phyloP scores from a whole-genome alignment of 2,113 vertebrate genomes.

The Oostethus manadensis region DNA sequence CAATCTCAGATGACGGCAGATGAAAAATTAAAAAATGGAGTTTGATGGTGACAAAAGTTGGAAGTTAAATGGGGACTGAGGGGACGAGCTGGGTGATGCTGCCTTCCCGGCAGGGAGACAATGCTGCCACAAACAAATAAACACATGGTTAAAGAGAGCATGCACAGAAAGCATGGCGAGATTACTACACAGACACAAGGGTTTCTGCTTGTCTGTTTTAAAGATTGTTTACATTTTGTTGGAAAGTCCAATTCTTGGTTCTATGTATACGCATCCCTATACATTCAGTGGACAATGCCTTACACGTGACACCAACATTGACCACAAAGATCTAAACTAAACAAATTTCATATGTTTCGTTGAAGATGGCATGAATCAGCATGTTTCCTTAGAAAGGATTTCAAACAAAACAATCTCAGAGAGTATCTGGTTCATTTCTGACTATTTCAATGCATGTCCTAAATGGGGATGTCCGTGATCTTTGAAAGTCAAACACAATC shows the following conservation, averaged over 20 bases:
- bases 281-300: no score
- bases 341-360: no score
- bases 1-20: slow-evolving; percentile 50
- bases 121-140: slow-evolving; percentile 32
- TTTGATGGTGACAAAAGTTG: slow-evolving; percentile 45
- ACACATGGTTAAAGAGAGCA: neutral
- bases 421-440: no score
- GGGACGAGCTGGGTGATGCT: slow-evolving; percentile 34
- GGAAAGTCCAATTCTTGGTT: slow-evolving; percentile 2
- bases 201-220: neutral
- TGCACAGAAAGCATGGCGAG: neutral
- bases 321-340: no score
- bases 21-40: slow-evolving; percentile 55
- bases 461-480: no score
- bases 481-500: no score
- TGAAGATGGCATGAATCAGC: no score
- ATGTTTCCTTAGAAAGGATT: no score
- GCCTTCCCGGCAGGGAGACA: slow-evolving; percentile 20
- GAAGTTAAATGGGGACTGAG: slow-evolving; percentile 28
- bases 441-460: no score
- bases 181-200: slow-evolving; percentile 8
- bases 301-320: no score
- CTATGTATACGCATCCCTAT: neutral
- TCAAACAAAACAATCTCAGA: no score
- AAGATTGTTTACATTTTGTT: slow-evolving; percentile 17